Percentiles rank a stretch among this genome's conserved stretches.
These are phyloP conservation scores for Meteorus cinctellus DNA, from an alignment of 2,888 invertebrate genomes.

Conservation along the genomic window DNA sequence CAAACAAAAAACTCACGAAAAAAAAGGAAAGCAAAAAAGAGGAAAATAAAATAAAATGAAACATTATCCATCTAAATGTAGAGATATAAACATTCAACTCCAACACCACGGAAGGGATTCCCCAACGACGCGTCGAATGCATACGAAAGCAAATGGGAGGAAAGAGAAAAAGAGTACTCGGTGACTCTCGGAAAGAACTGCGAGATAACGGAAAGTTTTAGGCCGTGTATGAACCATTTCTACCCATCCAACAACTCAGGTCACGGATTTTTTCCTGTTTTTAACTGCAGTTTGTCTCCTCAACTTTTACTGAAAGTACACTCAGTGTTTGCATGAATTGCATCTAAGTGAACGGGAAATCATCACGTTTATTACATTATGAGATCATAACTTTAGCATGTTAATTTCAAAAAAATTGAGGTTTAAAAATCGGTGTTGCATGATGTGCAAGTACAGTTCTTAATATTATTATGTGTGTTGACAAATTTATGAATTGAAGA, in stretches of 20 bases:
- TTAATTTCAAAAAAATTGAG: constrained; percentile 4
- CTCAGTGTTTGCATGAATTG: background rate
- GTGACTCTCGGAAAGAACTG: constrained; percentile 9
- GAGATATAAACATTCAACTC: background rate
- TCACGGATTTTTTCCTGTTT: constrained; percentile 46
- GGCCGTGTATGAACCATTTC: constrained; percentile 15
- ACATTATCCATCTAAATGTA: background rate
- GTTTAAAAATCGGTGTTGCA: background rate
- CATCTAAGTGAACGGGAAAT: constrained; percentile 35
- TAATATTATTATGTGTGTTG: no score
- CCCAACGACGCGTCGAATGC: constrained; percentile 14
- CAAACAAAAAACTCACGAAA: background rate
- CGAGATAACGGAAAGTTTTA: constrained; percentile 22
- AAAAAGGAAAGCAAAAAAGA: background rate
- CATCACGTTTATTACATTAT: background rate
- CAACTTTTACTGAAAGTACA: constrained; percentile 8
- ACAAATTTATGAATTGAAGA: no score
- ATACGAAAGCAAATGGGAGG: background rate
- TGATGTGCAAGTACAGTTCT: background rate
- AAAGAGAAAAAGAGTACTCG: background rate
- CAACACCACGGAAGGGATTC: background rate
- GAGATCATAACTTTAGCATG: background rate
- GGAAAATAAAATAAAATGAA: constrained; percentile 13
- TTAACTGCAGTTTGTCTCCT: constrained; percentile 9
- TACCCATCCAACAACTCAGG: background rate